phyloP scores from a whole-genome alignment of 2,797 vertebrate species.

The Esox lucius region DNA sequence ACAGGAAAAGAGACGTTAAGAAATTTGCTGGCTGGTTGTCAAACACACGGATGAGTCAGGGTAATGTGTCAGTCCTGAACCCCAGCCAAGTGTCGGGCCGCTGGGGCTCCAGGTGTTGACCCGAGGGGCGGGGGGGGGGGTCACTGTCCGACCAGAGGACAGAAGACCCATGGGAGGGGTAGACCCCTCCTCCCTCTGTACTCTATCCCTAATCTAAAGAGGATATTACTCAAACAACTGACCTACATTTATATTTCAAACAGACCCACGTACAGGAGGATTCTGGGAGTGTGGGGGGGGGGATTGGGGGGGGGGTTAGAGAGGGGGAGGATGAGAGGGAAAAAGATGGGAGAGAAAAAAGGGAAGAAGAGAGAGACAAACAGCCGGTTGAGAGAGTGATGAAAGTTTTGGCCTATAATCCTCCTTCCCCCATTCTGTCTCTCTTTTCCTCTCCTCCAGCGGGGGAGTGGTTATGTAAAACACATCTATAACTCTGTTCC shows the following conservation, averaged over 20 bases:
- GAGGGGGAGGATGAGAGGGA: neutral
- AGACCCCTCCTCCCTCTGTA: slow-evolving; percentile 41
- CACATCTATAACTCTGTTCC: slow-evolving; percentile 73
- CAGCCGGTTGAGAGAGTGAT: slow-evolving; percentile 41
- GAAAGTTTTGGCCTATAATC: slow-evolving; percentile 68
- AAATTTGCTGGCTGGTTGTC: neutral
- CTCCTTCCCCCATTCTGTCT: slow-evolving; percentile 48
- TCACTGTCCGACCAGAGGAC: slow-evolving; percentile 51
- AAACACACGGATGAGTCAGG: slow-evolving; percentile 44
- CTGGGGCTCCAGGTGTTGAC: slow-evolving; percentile 40
- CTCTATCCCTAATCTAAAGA: slow-evolving; percentile 50
- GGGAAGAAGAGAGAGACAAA: slow-evolving; percentile 24
- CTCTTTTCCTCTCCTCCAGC: slow-evolving; percentile 52
- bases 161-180: slow-evolving; percentile 19
- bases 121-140: slow-evolving; percentile 11
- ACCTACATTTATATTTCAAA: slow-evolving; percentile 71
- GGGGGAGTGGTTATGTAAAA: slow-evolving; percentile 69
- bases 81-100: neutral
- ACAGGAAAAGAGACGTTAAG: slow-evolving; percentile 19
- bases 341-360: slow-evolving; percentile 16
- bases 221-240: slow-evolving; percentile 66
- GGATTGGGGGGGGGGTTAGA: slow-evolving; percentile 16
- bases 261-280: slow-evolving; percentile 46
- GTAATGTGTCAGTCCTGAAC: neutral
- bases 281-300: slow-evolving; percentile 31